phyloP scores from a whole-genome alignment of 2,888 invertebrate genomes.

The Limulus polyphemus region DNA sequence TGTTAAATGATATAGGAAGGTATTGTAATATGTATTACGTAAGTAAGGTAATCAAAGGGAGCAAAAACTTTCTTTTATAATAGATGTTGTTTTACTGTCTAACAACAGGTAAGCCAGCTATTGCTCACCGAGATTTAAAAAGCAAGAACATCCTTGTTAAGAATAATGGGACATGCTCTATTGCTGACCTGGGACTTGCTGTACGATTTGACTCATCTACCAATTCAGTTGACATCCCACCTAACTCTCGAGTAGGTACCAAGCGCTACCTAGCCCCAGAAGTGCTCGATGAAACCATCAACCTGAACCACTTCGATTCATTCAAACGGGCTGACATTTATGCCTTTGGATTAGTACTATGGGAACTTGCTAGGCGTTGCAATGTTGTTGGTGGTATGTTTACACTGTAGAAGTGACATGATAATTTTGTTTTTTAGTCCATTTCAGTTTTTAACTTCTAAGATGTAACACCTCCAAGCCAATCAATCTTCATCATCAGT shows the following conservation, averaged over 20 bases:
- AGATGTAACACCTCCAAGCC: too few species aligned
- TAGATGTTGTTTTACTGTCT: too few species aligned
- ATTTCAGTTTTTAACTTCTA: too few species aligned
- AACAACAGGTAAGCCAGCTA: conserved; percentile 25
- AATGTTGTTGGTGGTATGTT: conserved; percentile 30
- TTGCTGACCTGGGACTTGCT: conserved; percentile 91
- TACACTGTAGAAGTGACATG: too few species aligned
- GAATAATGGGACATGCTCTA: conserved; percentile 64
- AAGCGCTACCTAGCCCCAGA: conserved; percentile 47
- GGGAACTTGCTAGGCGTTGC: conserved; percentile 38
- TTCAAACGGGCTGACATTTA: conserved; percentile 40
- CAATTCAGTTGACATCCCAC: conserved; percentile 66
- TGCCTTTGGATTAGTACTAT: conserved; percentile 38
- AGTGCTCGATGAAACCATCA: conserved; percentile 37
- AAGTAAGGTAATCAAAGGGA: too few species aligned
- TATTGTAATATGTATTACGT: too few species aligned
- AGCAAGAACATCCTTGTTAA: conserved; percentile 86
- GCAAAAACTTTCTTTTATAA: conserved; percentile 39
- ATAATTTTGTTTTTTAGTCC: too few species aligned
- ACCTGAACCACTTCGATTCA: conserved; percentile 38
- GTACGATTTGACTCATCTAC: conserved; percentile 80
- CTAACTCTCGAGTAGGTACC: conserved; percentile 89
- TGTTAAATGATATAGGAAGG: too few species aligned
- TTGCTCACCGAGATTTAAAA: conserved; percentile 38
- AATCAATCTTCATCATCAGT: too few species aligned